Base-by-base conservation (phyloP, 1,140 invertebrate species). In the Ceratosolen fusciceps region DNA sequence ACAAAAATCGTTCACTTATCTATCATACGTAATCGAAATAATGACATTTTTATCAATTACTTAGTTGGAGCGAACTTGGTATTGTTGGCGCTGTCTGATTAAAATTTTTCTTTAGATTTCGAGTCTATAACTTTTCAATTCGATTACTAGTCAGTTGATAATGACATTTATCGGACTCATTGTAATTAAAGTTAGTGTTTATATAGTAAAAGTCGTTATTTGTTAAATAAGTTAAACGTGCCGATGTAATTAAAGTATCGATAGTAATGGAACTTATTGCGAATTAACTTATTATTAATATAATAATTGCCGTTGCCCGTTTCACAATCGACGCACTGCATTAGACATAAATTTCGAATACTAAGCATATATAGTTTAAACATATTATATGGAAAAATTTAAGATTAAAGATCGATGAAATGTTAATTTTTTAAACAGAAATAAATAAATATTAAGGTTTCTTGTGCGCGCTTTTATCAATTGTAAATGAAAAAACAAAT, bases 71-170 rank as follows among this genome's bases (percentile, higher is more conserved):
- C 16, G 14, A 21, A 37, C 19, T 65, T 9, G 8, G 60, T n/a
- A 19, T 37, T 37, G 16, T 37, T 65, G 14, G 31, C 19, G 19
- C 60, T 65, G 16, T n/a, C 60, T 8, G 31, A 65, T 65, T n/a
- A 37, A 65, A 65, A 65, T 21, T 65, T 65, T 65, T 62, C 4
- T 62, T 65, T 65, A 65, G 58, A 31, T 37, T 65, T 65, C 8
- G 60, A 65, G 16, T 31, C 31, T 65, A 65, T 65, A 34, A 34
- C 9, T 65, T 37, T 65, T 37, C 19, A 10, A 65, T 65, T 65
- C 31, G 31, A n/a, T 37, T 65, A 31, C 31, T 37, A 65, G 31
- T 65, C 31, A 65, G n/a, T 62, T 34, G 29, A 34, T 34, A 34
- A 34, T 34, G 58, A 62, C 29, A 62, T 60, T 60, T 34, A 62